Conservation (phyloP, 2,888 invertebrate genomes). For the Ochropleura leucogaster region DNA sequence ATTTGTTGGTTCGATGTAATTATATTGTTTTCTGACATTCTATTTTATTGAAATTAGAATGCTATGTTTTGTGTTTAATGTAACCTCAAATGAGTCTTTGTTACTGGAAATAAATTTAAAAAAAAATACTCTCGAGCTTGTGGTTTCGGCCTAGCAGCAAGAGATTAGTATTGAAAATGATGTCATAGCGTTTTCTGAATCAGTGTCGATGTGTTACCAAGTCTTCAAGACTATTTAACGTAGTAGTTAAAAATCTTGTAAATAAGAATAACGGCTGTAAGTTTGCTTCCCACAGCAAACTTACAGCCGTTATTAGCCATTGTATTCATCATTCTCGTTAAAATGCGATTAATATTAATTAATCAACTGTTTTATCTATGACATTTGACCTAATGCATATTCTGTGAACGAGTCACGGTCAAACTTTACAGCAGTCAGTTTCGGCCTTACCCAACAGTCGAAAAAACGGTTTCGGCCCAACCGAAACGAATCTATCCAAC, state of each 20-base stretch:
- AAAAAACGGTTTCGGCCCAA: constrained; percentile 33
- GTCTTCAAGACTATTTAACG: background rate
- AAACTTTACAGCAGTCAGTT: background rate
- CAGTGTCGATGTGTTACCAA: background rate
- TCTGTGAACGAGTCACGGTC: background rate
- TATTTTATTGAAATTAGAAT: too few relatives aligned
- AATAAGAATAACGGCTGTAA: too few relatives aligned
- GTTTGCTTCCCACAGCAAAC: too few relatives aligned
- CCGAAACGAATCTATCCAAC: background rate
- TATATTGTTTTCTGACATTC: too few relatives aligned
- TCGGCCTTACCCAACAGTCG: constrained; percentile 16
- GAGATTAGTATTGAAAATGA: constrained; percentile 8
- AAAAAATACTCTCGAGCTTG: background rate
- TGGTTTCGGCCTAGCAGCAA: background rate
- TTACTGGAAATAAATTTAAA: too few relatives aligned
- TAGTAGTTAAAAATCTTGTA: background rate
- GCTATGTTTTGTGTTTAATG: too few relatives aligned
- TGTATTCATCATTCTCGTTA: background rate
- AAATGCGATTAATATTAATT: constrained; percentile 7
- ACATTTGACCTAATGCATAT: background rate
- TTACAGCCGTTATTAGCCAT: too few relatives aligned
- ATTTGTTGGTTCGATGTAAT: too few relatives aligned
- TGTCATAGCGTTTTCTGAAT: background rate
- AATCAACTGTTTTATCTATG: constrained; percentile 1
- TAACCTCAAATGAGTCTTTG: too few relatives aligned